phyloP scores from a whole-genome alignment of 2,888 invertebrate species.

The Eurois occulta region DNA sequence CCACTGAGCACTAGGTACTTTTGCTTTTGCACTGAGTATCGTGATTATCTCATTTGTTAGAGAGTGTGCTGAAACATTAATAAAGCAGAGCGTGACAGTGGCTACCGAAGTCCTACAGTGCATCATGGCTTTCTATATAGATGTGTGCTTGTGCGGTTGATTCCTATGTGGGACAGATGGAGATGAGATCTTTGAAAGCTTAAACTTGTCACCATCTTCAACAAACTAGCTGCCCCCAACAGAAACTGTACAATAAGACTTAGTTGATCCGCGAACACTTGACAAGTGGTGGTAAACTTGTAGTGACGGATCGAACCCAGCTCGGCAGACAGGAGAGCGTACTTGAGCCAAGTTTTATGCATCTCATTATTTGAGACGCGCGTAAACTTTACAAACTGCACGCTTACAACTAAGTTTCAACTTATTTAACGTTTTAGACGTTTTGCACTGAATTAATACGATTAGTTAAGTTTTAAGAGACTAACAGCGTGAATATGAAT shows the following conservation, averaged over 20 bases:
- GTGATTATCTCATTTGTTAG: slow-evolving; percentile 14
- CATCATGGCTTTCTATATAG: background rate
- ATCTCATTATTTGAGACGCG: slow-evolving; percentile 22
- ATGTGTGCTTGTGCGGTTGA: background rate
- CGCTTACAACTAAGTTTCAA: background rate
- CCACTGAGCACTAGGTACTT: background rate
- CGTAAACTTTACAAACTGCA: slow-evolving; percentile 3
- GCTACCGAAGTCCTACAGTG: background rate
- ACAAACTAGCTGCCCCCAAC: background rate
- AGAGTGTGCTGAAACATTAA: slow-evolving; percentile 19
- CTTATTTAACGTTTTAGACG: slow-evolving; percentile 14
- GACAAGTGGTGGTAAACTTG: slow-evolving; percentile 2
- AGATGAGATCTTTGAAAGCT: background rate
- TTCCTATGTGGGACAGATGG: background rate
- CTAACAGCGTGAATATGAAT: too few relatives aligned
- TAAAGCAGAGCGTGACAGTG: background rate
- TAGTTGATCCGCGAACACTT: background rate
- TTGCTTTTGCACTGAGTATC: background rate
- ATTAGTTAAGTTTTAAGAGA: background rate
- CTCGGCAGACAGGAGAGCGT: background rate
- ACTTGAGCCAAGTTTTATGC: slow-evolving; percentile 14
- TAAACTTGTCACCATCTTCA: background rate
- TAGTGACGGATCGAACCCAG: background rate
- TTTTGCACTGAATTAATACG: background rate
- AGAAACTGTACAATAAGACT: background rate